Base-by-base conservation (phyloP, 2,113 vertebrate genomes). In the Turdus rufiventris region DNA sequence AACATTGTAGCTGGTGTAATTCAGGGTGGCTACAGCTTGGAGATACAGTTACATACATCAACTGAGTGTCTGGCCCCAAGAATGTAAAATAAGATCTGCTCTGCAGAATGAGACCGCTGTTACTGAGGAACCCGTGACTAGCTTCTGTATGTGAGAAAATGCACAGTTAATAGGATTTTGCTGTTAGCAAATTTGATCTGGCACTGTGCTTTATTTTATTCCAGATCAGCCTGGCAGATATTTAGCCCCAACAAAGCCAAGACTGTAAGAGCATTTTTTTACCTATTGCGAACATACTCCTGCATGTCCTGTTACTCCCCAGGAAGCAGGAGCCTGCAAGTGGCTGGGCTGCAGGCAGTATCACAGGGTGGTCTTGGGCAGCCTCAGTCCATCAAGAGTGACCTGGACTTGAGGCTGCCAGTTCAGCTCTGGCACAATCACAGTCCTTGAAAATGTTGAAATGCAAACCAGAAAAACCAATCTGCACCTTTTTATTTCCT, bases 91-190 rank as follows among this genome's bases (percentile, higher is more conserved):
- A 96, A 94, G 88, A 89, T 91, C 80, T 89, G 75, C 53, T 47
- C 60, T 53, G 19, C 67, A 93, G 78, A 96, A 96, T 91, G 86
- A 97, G 90, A 81, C 81, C 77, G 84, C 88, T 97, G 91, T 97
- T 96, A 92, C 63, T 57, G 12, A 91, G 87, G 68, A 42, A 90
- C 96, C 87, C 96, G 82, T 97, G 96, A 97, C 91, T 83, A 80
- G 75, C 71, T 92, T 97, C 97, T 92, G 54, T 93, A 82, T 85
- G 89, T 95, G 75, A 97, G 92, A 96, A 98, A 98, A 96, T 51
- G 92, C 90, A 85, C 58, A 75, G 94, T 96, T 97, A 98, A 97
- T 97, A 96, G 91, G 96, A 97, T 98, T 96, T 97, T 95, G 73
- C 81, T 97, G 79, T 97, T 97, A 97, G 93, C 65, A 93, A 88